Evolutionary conservation across 2,113 vertebrate genomes (phyloP).

Genomic region (Electrona antarctica): DNA sequence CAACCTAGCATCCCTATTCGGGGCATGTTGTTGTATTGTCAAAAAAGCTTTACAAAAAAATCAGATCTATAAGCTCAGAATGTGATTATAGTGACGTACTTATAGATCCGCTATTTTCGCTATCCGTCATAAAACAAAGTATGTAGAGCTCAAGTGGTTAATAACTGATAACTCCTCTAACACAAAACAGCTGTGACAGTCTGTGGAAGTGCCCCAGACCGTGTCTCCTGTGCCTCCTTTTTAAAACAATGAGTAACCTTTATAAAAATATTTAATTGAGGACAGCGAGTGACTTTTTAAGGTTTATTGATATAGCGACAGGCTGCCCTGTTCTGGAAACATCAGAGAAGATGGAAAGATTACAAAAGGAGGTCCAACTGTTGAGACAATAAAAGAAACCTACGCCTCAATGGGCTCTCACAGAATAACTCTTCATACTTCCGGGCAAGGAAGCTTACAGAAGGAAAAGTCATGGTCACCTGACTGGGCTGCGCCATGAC

Average conservation of each 20-base stretch:
- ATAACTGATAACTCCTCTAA: constrained; percentile 35
- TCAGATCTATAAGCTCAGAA: no score
- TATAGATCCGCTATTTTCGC: no score
- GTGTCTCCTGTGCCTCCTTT: background rate
- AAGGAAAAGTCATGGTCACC: no score
- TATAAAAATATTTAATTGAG: background rate
- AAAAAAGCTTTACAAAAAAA: no score
- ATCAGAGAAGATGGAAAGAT: background rate
- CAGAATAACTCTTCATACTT: no score
- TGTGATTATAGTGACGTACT: no score
- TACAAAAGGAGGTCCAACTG: background rate
- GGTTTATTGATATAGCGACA: no score
- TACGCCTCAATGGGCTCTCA: no score
- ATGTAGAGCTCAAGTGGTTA: constrained; percentile 31
- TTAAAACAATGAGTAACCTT: background rate
- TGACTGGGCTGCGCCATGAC: no score
- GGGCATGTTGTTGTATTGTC: no score
- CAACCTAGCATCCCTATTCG: no score
- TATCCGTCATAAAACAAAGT: background rate
- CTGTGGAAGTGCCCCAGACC: constrained; percentile 45
- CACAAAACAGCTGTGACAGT: constrained; percentile 12
- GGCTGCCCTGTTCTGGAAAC: background rate
- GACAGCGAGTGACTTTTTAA: background rate
- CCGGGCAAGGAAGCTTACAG: no score
- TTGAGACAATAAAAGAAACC: background rate